These are phyloP conservation scores for Hafferia zeledoni DNA, from an alignment of 2,797 vertebrate genomes.

Conservation along the genomic window DNA sequence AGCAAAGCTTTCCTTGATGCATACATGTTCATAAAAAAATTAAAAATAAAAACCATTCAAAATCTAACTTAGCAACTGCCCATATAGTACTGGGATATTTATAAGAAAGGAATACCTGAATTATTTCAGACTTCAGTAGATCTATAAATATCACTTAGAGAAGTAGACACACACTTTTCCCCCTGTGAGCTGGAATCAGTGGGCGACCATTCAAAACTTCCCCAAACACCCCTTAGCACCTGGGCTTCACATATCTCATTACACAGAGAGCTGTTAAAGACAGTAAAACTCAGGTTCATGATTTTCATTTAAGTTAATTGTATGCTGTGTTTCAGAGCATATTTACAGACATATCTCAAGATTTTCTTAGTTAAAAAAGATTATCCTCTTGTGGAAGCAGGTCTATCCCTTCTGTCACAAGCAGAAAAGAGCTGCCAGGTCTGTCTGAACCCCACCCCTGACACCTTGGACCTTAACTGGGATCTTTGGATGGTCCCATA, in stretches of 20 bases:
- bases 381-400: not conserved
- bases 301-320: not conserved
- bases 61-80: conserved; percentile 5
- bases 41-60: not conserved
- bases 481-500: not conserved
- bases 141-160: not conserved
- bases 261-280: not conserved
- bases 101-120: not conserved
- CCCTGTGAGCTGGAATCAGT: not conserved
- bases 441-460: not conserved
- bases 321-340: not conserved
- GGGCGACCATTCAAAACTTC: not conserved
- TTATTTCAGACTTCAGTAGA: conserved; percentile 4
- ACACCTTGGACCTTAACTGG: not conserved
- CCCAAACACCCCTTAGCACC: not conserved
- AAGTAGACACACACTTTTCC: not conserved
- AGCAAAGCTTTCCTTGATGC: not conserved
- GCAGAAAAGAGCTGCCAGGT: not conserved
- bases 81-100: not conserved
- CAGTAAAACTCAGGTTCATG: not conserved
- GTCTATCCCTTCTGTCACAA: not conserved
- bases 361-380: not conserved
- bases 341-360: not conserved
- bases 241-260: not conserved
- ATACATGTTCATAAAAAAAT: not conserved